phyloP scores from a whole-genome alignment of 2,113 vertebrate genomes.

The Origma solitaria region DNA sequence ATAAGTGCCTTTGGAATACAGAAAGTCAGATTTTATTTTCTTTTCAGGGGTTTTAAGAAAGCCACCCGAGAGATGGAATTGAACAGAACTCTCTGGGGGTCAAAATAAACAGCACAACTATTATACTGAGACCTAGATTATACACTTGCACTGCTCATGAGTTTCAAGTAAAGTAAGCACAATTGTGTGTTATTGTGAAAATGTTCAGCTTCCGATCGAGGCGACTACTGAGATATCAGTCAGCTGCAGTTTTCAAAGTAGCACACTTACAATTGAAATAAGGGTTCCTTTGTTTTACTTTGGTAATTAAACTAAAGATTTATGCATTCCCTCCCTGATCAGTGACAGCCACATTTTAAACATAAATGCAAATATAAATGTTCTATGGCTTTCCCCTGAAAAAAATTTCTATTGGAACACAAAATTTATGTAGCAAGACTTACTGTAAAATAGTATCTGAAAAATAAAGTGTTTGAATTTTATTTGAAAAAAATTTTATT shows the following conservation, averaged over 20 bases:
- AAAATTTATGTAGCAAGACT: neutral
- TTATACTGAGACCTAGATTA: conserved; percentile 54
- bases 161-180: conserved; percentile 60
- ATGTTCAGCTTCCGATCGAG: conserved; percentile 12
- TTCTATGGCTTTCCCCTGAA: neutral
- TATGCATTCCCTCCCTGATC: neutral
- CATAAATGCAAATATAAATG: conserved; percentile 6
- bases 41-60: conserved; percentile 45
- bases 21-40: neutral
- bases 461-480: neutral
- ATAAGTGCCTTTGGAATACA: neutral
- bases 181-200: conserved; percentile 49
- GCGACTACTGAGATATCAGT: conserved; percentile 18
- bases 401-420: neutral
- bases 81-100: conserved; percentile 41
- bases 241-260: conserved; percentile 27
- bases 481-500: neutral
- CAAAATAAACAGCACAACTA: conserved; percentile 55
- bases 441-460: neutral
- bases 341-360: neutral
- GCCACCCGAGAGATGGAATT: conserved; percentile 9
- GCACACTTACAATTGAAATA: neutral
- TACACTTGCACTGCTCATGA: conserved; percentile 33
- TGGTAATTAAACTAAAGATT: conserved; percentile 37
- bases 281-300: conserved; percentile 2